These are phyloP conservation scores for Sturnus vulgaris DNA, from an alignment of 2,113 vertebrate genomes.

Conservation along the genomic window DNA sequence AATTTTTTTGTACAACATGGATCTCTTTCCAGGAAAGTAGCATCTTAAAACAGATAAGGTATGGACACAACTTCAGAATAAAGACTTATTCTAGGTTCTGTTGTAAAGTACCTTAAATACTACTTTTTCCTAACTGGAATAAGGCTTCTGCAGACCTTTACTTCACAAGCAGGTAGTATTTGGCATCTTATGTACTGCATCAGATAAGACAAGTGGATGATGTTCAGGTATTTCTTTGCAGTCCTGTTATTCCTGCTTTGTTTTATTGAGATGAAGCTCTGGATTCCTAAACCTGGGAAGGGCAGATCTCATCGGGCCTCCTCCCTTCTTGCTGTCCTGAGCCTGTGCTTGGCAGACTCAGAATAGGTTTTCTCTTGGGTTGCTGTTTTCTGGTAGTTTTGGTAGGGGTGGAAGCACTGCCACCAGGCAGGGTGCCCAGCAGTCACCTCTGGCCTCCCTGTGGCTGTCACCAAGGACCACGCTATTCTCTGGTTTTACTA, in stretches of 20 bases:
- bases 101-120: not conserved
- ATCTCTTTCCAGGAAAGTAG: not conserved
- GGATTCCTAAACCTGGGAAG: not conserved
- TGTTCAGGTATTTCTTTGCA: not conserved
- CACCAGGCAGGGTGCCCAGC: accelerated
- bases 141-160: not conserved
- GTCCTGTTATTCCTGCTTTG: conserved; percentile 34
- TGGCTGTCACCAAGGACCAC: not conserved
- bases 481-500: not conserved
- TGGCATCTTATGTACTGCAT: not conserved
- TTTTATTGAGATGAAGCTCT: not conserved
- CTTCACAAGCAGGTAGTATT: not conserved
- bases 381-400: not conserved
- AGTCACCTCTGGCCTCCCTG: not conserved
- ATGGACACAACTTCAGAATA: not conserved
- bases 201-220: not conserved
- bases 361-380: not conserved
- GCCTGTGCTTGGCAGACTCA: not conserved
- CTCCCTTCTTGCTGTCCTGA: not conserved
- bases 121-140: not conserved
- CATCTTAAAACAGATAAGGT: not conserved
- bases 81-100: not conserved
- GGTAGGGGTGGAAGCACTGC: accelerated
- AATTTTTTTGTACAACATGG: not conserved
- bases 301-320: not conserved